Evolutionary conservation across 2,888 invertebrate species (phyloP).

Genomic region (Laspeyria flexula): DNA sequence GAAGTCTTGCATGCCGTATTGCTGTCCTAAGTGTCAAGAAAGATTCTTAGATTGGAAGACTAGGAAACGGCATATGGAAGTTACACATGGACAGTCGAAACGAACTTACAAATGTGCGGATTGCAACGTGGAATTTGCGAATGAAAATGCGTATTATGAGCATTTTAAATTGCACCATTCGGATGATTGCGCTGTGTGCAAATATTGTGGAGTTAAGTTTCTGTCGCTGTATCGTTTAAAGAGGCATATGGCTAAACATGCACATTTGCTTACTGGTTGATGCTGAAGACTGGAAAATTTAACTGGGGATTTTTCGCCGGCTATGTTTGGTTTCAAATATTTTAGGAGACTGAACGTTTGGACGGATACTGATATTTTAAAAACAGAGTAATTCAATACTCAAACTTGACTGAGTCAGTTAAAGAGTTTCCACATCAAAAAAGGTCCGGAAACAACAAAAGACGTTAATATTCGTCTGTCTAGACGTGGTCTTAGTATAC

Average conservation of each 20-base stretch:
- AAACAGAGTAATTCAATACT: too few species aligned
- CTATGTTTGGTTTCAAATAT: too few species aligned
- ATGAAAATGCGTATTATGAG: conserved; percentile 69
- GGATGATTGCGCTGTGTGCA: conserved; percentile 69
- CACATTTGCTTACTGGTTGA: conserved; percentile 6
- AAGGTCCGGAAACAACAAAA: too few species aligned
- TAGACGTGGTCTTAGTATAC: too few species aligned
- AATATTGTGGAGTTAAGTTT: conserved; percentile 75
- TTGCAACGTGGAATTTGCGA: conserved; percentile 67
- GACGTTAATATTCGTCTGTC: too few species aligned
- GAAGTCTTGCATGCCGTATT: conserved; percentile 76
- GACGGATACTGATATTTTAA: too few species aligned
- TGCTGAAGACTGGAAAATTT: conserved; percentile 1
- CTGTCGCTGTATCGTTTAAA: conserved; percentile 67
- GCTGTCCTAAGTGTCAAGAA: conserved; percentile 71
- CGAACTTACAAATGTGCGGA: conserved; percentile 65
- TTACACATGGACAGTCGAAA: conserved; percentile 64
- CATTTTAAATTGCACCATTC: conserved; percentile 76
- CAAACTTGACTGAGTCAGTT: too few species aligned
- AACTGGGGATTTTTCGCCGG: too few species aligned
- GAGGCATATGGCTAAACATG: conserved; percentile 69
- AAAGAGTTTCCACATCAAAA: too few species aligned
- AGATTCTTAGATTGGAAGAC: conserved; percentile 71
- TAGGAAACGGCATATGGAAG: conserved; percentile 71
- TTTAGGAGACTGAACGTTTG: too few species aligned